Evolutionary conservation across 1,140 invertebrate species (phyloP), one percentile per base, ranked within the genome.

Genomic region (Lutraria rhynchaena): DNA sequence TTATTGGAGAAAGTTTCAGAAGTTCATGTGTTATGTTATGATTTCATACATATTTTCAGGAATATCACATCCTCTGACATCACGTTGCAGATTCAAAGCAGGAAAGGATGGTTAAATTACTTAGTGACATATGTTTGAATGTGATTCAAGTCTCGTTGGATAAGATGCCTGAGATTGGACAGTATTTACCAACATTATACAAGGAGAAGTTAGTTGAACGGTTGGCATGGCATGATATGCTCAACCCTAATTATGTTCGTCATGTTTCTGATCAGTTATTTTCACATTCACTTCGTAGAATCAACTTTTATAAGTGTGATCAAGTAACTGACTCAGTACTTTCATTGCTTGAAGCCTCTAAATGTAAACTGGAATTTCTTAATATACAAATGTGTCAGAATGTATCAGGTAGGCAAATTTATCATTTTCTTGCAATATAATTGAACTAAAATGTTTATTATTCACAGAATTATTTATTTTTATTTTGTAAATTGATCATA

Each of bases 191-290:
- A 27, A 83, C 83, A 19, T 41, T 87, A 9, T 86, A 88, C 83
- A 90, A 90, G 81, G 88, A 90, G 82, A 69, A 86, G 13, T 65
- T 90, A 13, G 82, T 90, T 35, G 83, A 89, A 70, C 55, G 88
- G 24, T 63, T 90, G 11, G 83, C 81, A 31, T 83, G 73, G 73
- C 89, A 90, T 86, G 86, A 89, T 49, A 63, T 81, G 76, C 74
- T 89, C n/a, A 83, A 74, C 55, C 58, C 61, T 33, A 53, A 82
- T 35, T 86, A 88, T 67, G 58, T 89, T 2, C 83, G 82, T 33
- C 74, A 85, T 65, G 82, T 90, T 24, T 83, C 83, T 27, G 76
- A 83, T 24, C 85, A 87, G 69, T 63, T 90, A n/a, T 85, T 89
- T 44, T 81, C 80, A 7, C 1, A 70, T 1, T 58, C 57, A 19